These are phyloP conservation scores for Emydoidea blandingii DNA, from an alignment of 2,797 vertebrate species.

Conservation along the genomic window DNA sequence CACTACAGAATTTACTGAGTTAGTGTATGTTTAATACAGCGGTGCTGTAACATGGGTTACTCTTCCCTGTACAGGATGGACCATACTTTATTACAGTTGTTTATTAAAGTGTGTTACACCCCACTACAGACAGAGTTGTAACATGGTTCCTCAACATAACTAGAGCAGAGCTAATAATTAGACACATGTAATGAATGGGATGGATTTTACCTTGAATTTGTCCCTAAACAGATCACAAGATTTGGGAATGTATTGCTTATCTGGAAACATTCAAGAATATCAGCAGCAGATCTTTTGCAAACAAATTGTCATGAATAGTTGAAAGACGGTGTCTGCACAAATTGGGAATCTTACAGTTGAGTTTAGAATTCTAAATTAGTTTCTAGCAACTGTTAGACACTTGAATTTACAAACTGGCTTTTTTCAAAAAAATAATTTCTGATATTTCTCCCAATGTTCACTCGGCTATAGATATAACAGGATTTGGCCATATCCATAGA, in stretches of 20 bases:
- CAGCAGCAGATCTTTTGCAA: neutral
- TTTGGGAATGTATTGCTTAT: neutral
- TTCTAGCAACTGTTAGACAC: conserved; percentile 5
- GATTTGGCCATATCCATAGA: neutral
- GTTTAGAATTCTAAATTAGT: conserved; percentile 1
- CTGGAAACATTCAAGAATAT: neutral
- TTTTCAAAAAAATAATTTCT: neutral
- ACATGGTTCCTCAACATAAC: neutral
- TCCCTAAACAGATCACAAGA: neutral
- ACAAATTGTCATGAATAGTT: neutral
- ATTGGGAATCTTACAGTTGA: conserved; percentile 36
- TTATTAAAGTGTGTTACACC: neutral
- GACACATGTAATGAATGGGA: neutral
- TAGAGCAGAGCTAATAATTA: neutral
- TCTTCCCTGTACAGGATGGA: neutral
- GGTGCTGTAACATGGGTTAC: neutral
- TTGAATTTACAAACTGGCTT: conserved; percentile 30
- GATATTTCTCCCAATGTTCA: neutral
- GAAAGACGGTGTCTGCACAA: neutral
- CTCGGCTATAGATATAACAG: neutral
- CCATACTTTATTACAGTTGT: neutral
- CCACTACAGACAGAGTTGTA: neutral
- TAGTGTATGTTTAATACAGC: neutral
- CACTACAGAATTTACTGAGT: neutral
- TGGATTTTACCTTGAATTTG: neutral